Conservation (phyloP, 2,888 invertebrate genomes). For the Apodemia hepburni region DNA sequence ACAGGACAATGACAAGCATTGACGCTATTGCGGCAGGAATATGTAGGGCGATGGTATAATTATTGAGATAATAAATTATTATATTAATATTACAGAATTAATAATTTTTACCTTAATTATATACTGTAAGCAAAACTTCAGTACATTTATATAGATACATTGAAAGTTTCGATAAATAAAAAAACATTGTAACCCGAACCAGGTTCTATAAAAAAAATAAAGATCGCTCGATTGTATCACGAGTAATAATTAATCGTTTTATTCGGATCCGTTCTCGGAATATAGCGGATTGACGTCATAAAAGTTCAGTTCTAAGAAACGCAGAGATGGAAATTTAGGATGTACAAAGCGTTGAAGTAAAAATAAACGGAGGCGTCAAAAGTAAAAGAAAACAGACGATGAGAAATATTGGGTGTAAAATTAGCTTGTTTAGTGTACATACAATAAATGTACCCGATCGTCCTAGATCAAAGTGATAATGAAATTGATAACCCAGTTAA, state of each 20-base stretch:
- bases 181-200: neutral
- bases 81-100: no score
- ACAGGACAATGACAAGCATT: no score
- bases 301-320: constrained; percentile 52
- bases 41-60: no score
- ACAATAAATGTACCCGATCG: neutral
- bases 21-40: no score
- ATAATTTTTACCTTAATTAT: no score
- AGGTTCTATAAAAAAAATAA: neutral
- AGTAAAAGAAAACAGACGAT: constrained; percentile 31
- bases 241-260: constrained; percentile 29
- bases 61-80: no score
- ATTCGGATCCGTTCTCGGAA: constrained; percentile 45
- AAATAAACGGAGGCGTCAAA: constrained; percentile 43
- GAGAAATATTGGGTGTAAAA: constrained; percentile 26
- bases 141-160: neutral
- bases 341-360: constrained; percentile 43
- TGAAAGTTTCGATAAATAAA: neutral
- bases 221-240: constrained; percentile 11
- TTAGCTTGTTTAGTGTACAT: constrained; percentile 9
- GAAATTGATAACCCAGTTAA: neutral
- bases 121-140: no score
- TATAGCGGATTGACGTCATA: constrained; percentile 58
- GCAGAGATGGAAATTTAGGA: constrained; percentile 43
- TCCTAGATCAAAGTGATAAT: no score